Conservation (phyloP, 2,888 invertebrate genomes). For the Idaea dimidiata region DNA sequence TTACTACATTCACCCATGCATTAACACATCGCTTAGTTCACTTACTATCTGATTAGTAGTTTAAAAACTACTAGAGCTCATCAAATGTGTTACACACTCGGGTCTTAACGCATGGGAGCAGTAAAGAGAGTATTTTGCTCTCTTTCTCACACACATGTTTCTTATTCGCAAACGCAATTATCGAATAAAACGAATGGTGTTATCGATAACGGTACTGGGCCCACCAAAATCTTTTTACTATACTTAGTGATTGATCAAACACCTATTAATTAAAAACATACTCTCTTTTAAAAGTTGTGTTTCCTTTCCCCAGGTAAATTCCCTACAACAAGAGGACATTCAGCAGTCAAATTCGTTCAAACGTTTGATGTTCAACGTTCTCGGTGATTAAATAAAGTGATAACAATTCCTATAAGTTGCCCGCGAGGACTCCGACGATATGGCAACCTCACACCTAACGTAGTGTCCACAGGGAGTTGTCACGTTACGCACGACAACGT, state of each 20-base stretch:
- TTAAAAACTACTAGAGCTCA: no score
- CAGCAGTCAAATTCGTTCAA: conserved; percentile 96
- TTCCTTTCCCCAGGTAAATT: conserved; percentile 78
- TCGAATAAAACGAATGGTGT: no score
- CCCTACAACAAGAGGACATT: conserved; percentile 88
- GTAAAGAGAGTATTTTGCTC: no score
- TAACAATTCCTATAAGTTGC: background rate
- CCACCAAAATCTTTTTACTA: no score
- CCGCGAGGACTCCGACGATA: background rate
- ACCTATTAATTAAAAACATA: conserved; percentile 5
- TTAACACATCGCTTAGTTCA: no score
- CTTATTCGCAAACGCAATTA: no score
- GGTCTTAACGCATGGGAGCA: no score
- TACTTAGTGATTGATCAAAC: background rate
- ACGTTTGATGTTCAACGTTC: conserved; percentile 94
- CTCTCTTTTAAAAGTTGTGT: conserved; percentile 3
- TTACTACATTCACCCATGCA: no score
- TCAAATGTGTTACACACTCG: no score
- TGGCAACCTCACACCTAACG: background rate
- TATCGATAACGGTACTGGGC: no score
- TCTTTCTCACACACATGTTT: no score
- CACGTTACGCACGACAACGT: background rate
- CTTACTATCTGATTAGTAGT: no score
- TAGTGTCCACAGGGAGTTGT: background rate
- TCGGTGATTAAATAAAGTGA: conserved; percentile 79